Base-by-base conservation (phyloP, 1,140 invertebrate genomes). In the Ditylenchus dipsaci region DNA sequence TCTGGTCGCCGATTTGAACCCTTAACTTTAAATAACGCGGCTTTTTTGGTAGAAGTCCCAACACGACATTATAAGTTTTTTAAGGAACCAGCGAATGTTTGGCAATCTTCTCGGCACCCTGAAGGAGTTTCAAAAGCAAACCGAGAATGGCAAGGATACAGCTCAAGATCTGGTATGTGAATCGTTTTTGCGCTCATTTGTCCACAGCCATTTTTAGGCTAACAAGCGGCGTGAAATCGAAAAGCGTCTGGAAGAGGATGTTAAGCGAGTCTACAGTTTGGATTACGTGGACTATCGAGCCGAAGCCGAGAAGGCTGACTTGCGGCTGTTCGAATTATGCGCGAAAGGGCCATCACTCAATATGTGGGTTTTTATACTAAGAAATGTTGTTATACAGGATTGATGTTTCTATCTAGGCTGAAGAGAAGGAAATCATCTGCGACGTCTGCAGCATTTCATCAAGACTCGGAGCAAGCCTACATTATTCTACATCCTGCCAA, bases 111-210 rank as follows among this genome's bases (percentile, higher is more conserved):
- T 84, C 45, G 93, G 93, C 3, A 96, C 93, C 47, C 84, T 97
- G 71, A 91, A 95, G 80, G 93, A 91, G 83, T 97, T 97, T 83
- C 90, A 92, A 79, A 90, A 91, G 82, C 93, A 96, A 83, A 91
- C 95, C 84, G 91, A 91, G 63, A 89, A 56, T 29, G 64, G 63
- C 67, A 49, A 38, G 70, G 64, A 64, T 57, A 57, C 64, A 1
- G 17, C 23, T 11, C 58, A 68, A 17, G 53, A 38, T 30, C 57
- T 23, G 21, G 56, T 71, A 26, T n/a, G 9, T 15, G 1, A 1
- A 43, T 27, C 11, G 11, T 5, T 11, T 38, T 5, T 38, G 3
- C 11, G 11, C 11, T 38, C 33, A 38, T 45, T 66, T 67, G 15
- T 15, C 13, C 27, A 13, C 29, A 15, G 0, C 1, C 13, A 1